phyloP scores from a whole-genome alignment of 2,113 vertebrate species.

The Pampusana beccarii region DNA sequence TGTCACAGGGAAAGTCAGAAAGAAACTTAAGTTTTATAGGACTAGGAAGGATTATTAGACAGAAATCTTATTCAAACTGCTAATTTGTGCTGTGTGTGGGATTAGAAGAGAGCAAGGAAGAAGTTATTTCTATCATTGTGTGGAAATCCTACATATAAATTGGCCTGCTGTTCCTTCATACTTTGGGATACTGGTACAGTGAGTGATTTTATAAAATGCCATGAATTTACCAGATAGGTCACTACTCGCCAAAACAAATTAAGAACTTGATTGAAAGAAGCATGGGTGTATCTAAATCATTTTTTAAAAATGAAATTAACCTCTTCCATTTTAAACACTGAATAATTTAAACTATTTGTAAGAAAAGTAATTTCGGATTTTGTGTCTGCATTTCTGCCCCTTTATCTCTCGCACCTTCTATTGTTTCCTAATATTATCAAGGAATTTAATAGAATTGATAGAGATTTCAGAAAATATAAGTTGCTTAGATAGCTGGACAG shows the following conservation, averaged over 20 bases:
- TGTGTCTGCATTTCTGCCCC: background rate
- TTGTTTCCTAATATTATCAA: background rate
- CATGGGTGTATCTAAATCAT: background rate
- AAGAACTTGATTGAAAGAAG: background rate
- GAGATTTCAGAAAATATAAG: background rate
- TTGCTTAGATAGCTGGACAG: background rate
- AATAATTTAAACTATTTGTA: background rate
- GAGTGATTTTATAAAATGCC: background rate
- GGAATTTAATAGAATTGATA: background rate
- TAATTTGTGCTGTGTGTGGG: background rate
- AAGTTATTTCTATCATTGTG: background rate
- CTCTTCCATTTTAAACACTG: background rate
- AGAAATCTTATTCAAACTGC: background rate
- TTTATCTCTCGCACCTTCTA: background rate
- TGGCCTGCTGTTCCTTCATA: background rate
- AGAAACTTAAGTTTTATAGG: background rate
- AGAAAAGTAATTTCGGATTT: background rate
- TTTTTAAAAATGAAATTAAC: background rate
- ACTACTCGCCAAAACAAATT: background rate
- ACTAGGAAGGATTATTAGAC: conserved; percentile 18
- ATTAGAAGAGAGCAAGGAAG: background rate
- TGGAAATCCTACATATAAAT: background rate
- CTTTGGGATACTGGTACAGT: background rate
- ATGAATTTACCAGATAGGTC: background rate
- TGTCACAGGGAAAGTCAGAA: conserved; percentile 13